Evolutionary conservation across 2,888 invertebrate species (phyloP).

Genomic region (Strigamia crassipes): DNA sequence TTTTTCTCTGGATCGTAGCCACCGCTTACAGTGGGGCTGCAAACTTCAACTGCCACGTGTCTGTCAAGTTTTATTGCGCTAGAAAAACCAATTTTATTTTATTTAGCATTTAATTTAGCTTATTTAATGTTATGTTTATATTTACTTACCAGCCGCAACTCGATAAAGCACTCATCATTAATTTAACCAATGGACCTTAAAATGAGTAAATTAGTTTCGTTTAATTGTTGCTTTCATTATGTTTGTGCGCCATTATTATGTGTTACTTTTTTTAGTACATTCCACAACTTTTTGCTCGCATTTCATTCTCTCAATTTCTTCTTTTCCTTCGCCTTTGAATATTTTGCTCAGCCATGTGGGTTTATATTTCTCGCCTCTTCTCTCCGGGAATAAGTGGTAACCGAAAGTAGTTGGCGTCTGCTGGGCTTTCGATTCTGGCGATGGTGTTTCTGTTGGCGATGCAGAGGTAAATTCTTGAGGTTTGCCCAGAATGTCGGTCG

Average conservation of each 20-base stretch:
- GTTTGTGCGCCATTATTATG: neutral
- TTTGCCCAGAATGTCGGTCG: no score
- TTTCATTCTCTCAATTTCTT: conserved; percentile 71
- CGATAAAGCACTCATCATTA: conserved; percentile 83
- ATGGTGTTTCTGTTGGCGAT: no score
- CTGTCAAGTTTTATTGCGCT: conserved; percentile 81
- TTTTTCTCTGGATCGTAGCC: conserved; percentile 86
- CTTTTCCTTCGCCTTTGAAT: conserved; percentile 70
- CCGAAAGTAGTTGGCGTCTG: neutral
- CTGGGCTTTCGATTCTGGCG: no score
- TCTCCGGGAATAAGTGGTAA: conserved; percentile 66
- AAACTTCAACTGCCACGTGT: conserved; percentile 91
- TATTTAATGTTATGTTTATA: no score
- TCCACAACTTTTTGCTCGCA: conserved; percentile 80
- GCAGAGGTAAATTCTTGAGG: no score
- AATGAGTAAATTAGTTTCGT: conserved; percentile 49
- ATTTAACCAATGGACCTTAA: conserved; percentile 75
- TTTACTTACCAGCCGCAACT: conserved; percentile 75
- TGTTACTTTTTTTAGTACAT: conserved; percentile 69
- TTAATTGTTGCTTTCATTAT: neutral
- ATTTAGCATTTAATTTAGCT: no score
- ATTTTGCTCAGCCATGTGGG: conserved; percentile 65
- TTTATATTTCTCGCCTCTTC: conserved; percentile 67
- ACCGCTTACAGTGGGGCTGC: conserved; percentile 80
- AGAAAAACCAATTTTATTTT: conserved; percentile 55